These are phyloP conservation scores for Hoplias malabaricus DNA, from an alignment of 2,113 vertebrate species.

Conservation along the genomic window DNA sequence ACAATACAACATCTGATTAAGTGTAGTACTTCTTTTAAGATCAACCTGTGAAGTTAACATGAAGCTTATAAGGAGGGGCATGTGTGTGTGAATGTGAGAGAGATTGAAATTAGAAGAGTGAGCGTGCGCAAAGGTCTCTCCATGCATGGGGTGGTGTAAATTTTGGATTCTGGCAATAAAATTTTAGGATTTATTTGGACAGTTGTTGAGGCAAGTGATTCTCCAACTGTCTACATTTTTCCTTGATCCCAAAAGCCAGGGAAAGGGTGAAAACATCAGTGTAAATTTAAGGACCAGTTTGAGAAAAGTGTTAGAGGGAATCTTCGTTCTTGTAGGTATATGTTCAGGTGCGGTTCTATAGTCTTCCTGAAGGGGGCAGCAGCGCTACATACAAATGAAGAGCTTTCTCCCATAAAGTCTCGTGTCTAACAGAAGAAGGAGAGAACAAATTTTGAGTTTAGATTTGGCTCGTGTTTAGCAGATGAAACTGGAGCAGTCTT, in stretches of 20 bases:
- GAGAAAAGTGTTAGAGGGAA: too few relatives aligned
- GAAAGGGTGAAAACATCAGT: too few relatives aligned
- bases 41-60: too few relatives aligned
- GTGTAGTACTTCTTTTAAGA: background rate
- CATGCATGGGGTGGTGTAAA: background rate
- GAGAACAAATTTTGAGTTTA: background rate
- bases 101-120: too few relatives aligned
- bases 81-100: background rate
- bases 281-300: too few relatives aligned
- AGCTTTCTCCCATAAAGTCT: background rate
- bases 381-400: background rate
- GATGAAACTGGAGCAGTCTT: background rate
- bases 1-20: background rate
- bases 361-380: constrained; percentile 31
- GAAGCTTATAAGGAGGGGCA: background rate
- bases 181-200: background rate
- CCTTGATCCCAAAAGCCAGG: too few relatives aligned
- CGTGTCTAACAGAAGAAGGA: background rate
- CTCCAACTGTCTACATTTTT: too few relatives aligned
- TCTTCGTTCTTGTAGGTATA: background rate
- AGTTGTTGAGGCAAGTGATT: too few relatives aligned
- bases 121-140: background rate
- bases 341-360: background rate
- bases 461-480: background rate
- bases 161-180: background rate